Percentiles rank a stretch among this genome's conserved stretches.
phyloP scores from a whole-genome alignment of 2,888 invertebrate genomes.

The Watsonalla binaria region DNA sequence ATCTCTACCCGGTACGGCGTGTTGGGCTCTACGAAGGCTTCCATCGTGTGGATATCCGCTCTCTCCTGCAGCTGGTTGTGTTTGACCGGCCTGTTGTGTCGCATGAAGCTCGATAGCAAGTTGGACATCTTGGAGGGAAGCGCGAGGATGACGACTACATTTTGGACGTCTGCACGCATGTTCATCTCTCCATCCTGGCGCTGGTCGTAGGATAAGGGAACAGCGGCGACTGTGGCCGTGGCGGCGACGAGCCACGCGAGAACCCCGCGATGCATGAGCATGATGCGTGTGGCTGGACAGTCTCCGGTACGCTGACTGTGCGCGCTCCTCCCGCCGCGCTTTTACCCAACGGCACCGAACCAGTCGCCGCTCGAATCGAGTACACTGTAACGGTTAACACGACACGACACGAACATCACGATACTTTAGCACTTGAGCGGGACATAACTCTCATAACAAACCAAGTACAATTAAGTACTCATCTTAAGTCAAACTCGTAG shows the following conservation, averaged over 20 bases:
- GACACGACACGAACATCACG: slow-evolving; percentile 50
- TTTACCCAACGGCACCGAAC: slow-evolving; percentile 64
- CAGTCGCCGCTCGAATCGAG: slow-evolving; percentile 66
- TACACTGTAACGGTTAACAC: slow-evolving; percentile 72
- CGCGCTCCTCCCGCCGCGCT: slow-evolving; percentile 56
- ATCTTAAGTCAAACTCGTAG: background rate
- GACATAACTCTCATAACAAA: slow-evolving; percentile 3
- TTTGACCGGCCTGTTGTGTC: slow-evolving; percentile 35
- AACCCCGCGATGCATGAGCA: slow-evolving; percentile 33
- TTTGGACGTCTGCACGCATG: slow-evolving; percentile 85
- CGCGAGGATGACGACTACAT: slow-evolving; percentile 84
- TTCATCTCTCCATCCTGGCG: slow-evolving; percentile 88
- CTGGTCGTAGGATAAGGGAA: slow-evolving; percentile 77
- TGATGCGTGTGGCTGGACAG: slow-evolving; percentile 53
- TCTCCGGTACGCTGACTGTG: slow-evolving; percentile 53
- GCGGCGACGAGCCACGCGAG: slow-evolving; percentile 41
- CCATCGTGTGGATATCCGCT: slow-evolving; percentile 65
- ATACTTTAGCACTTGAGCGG: slow-evolving; percentile 27
- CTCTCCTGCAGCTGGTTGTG: slow-evolving; percentile 48
- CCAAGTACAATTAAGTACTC: background rate
- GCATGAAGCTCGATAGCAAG: slow-evolving; percentile 26
- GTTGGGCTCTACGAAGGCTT: slow-evolving; percentile 82
- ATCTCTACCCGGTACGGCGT: slow-evolving; percentile 85
- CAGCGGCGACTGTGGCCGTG: slow-evolving; percentile 49
- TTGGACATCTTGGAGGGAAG: slow-evolving; percentile 17